Percentiles rank a stretch among this genome's conserved stretches.
Conservation (phyloP, 1,140 invertebrate genomes). For the Leptinotarsa undecemlineata region DNA sequence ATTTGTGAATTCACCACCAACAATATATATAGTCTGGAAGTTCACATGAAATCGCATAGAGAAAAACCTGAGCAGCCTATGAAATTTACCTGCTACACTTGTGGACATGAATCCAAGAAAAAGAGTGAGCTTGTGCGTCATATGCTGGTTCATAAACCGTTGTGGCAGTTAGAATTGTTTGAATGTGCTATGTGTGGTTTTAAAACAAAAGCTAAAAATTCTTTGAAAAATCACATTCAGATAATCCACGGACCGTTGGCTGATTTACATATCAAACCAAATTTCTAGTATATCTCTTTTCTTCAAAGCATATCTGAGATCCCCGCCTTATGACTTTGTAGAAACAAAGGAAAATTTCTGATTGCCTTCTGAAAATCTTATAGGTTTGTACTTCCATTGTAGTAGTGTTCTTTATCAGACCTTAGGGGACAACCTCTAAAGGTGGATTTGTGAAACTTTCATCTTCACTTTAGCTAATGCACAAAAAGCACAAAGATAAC, state of each 20-base stretch:
- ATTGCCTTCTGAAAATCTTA: too few species aligned
- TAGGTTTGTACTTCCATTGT: too few species aligned
- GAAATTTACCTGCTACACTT: background rate
- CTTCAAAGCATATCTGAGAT: too few species aligned
- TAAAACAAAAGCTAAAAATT: background rate
- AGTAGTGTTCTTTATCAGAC: too few species aligned
- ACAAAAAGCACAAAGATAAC: too few species aligned
- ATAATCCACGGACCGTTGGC: background rate
- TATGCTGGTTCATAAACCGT: background rate
- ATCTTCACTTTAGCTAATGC: too few species aligned
- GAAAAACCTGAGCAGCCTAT: background rate
- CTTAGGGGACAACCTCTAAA: too few species aligned
- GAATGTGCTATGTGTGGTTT: conserved; percentile 1
- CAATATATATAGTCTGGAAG: background rate
- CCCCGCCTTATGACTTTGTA: too few species aligned
- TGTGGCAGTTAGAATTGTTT: background rate
- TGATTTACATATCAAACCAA: too few species aligned
- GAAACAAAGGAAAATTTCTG: too few species aligned
- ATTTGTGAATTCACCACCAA: background rate
- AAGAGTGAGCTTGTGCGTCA: background rate
- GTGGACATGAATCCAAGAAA: background rate
- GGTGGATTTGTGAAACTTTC: too few species aligned
- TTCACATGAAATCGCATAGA: background rate
- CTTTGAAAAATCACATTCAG: background rate
- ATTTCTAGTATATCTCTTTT: too few species aligned